A percentile compares a stretch with the other conserved stretches of the same genome.
These are phyloP conservation scores for Mnemiopsis leidyi DNA, from an alignment of 37 sponge, comb jelly and placozoan genomes.

Conservation along the genomic window DNA sequence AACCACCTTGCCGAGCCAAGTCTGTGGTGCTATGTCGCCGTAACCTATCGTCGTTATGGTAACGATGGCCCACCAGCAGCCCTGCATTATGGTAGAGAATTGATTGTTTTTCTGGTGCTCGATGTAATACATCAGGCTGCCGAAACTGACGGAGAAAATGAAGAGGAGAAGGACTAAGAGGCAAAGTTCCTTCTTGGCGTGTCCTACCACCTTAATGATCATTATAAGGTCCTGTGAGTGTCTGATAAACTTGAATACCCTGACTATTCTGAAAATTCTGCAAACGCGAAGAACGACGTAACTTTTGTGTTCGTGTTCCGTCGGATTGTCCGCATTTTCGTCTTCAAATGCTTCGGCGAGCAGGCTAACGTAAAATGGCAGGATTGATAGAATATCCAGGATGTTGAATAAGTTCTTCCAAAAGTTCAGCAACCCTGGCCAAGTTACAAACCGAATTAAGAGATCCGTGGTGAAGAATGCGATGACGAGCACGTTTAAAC, in stretches of 20 bases:
- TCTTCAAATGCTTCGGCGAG: not conserved
- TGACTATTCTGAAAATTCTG: constrained; percentile 44
- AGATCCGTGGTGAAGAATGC: constrained; percentile 51
- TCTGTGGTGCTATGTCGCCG: constrained; percentile 39
- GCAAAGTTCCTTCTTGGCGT: constrained; percentile 52
- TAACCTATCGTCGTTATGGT: constrained; percentile 62
- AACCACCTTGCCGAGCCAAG: constrained; percentile 62
- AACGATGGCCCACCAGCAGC: constrained; percentile 65
- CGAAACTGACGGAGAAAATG: constrained; percentile 64
- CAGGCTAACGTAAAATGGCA: constrained; percentile 41
- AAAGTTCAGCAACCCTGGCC: not conserved
- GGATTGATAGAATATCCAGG: constrained; percentile 58
- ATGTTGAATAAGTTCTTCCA: constrained; percentile 52
- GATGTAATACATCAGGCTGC: constrained; percentile 60
- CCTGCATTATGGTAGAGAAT: constrained; percentile 56
- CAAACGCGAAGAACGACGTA: constrained; percentile 53
- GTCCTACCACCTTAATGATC: constrained; percentile 60
- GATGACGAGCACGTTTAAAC: constrained; percentile 15
- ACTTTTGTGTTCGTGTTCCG: not conserved
- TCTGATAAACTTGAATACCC: constrained; percentile 60
- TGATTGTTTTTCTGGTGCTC: not conserved
- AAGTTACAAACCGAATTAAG: not conserved
- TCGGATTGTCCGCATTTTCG: not conserved
- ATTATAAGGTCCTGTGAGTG: constrained; percentile 63
- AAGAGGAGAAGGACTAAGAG: constrained; percentile 55